Evolutionary conservation across 2,797 vertebrate species (phyloP).

Genomic region (Threskiornis aethiopicus): DNA sequence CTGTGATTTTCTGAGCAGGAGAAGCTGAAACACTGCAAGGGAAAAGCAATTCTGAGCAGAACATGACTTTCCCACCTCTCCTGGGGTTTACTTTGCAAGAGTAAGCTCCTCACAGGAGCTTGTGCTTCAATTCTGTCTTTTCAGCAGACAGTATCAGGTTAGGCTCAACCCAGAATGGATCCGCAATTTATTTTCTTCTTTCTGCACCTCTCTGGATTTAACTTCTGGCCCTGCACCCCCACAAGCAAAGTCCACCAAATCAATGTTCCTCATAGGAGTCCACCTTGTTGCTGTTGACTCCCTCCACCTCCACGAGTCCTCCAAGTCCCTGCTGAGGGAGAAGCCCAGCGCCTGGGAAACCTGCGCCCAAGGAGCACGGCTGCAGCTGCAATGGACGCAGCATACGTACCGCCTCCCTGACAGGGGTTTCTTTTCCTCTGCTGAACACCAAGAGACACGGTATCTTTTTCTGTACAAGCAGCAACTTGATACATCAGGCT

Average conservation of each 20-base stretch:
- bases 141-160: not conserved
- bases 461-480: not conserved
- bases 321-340: accelerated
- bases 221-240: too few species aligned
- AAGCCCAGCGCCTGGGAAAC: not conserved
- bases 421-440: not conserved
- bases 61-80: not conserved
- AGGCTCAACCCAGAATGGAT: accelerated
- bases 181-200: not conserved
- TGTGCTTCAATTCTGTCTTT: not conserved
- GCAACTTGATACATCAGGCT: accelerated
- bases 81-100: not conserved
- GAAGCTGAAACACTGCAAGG: not conserved
- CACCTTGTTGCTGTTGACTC: accelerated
- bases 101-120: not conserved
- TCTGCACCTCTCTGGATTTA: not conserved
- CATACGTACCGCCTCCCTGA: accelerated
- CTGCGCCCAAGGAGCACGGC: not conserved
- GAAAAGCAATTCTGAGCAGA: not conserved
- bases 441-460: not conserved
- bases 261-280: not conserved
- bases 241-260: not conserved
- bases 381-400: accelerated
- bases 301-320: not conserved
- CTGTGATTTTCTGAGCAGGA: not conserved